Conservation (phyloP, 2,888 invertebrate genomes). For the Phyllotreta striolata region DNA sequence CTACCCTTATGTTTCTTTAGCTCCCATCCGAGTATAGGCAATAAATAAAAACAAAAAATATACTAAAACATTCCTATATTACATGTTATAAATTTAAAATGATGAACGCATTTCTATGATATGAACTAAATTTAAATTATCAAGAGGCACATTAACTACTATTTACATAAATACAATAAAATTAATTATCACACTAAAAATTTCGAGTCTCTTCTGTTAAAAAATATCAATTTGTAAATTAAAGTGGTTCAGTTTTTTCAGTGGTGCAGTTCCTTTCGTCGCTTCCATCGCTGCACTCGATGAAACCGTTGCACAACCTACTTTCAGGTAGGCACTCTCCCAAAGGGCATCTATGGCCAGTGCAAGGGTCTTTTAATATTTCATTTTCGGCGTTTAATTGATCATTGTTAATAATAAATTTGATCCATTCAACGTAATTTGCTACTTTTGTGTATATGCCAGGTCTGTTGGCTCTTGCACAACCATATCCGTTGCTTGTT, state of each 20-base stretch:
- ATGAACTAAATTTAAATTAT: constrained; percentile 5
- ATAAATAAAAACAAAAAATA: too few species aligned
- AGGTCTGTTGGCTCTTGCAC: constrained; percentile 79
- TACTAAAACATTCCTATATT: too few species aligned
- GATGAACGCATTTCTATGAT: too few species aligned
- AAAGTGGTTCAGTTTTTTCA: constrained; percentile 10
- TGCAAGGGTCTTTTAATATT: constrained; percentile 60
- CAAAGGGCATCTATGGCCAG: constrained; percentile 77
- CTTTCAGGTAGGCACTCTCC: constrained; percentile 77
- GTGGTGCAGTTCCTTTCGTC: constrained; percentile 71
- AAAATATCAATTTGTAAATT: constrained; percentile 4
- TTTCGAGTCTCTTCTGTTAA: constrained; percentile 1
- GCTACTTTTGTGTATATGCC: constrained; percentile 84
- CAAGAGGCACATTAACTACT: constrained; percentile 11
- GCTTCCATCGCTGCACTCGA: constrained; percentile 80
- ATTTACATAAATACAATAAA: constrained; percentile 18
- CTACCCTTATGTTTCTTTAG: too few species aligned
- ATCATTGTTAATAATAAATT: constrained; percentile 62
- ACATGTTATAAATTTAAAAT: too few species aligned
- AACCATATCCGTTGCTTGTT: constrained; percentile 83
- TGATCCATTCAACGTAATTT: constrained; percentile 78
- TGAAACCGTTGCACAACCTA: constrained; percentile 78
- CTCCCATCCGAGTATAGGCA: too few species aligned
- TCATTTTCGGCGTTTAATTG: constrained; percentile 36
- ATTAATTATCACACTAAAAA: constrained; percentile 13